Base-by-base conservation (phyloP, 1,140 invertebrate species). In the Mylabris phalerata region DNA sequence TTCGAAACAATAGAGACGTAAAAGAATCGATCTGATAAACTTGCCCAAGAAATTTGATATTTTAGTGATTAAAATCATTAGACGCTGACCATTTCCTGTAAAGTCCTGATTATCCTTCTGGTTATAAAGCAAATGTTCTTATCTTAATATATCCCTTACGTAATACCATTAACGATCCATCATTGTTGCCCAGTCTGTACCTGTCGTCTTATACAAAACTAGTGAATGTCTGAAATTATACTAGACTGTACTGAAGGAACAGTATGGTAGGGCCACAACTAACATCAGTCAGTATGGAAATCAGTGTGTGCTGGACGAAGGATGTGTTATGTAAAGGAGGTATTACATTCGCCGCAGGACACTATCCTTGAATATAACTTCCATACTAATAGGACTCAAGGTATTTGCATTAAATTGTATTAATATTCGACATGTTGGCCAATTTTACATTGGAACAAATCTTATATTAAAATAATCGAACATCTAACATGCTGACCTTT, bases 271-370 rank as follows among this genome's bases (percentile, higher is more conserved):
- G 61, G 64, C 63, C 59, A 19, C 19, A 64, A 65, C 59, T 64
- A 66, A 66, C 66, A 66, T 64, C 62, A 68, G 64, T 68, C 66
- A 68, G 66, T 68, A 68, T 68, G 66, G 66, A 68, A 68, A 68
- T 68, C 66, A 66, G 64, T 64, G 64, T 66, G 56, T 66, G 60
- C 48, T 59, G 52, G 62, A 50, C 61, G 56, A 57, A 60, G 61
- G 61, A 66, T 61, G 59, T 66, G 59, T 60, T 60, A 56, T 59
- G 49, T 64, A 61, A 64, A 64, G 56, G 43, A 40, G 46, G 54
- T 57, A 60, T 58, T 63, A 59, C 57, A 63, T 56, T 60, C 55
- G 51, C 50, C 44, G 48, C 26, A 48, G 55, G 47, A 57, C 38
- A 7, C 32, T 32, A 57, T 44, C 13, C 19, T 26, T 40, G 32